Evolutionary conservation across 1,140 invertebrate species (phyloP).

Genomic region (Cepaea nemoralis): DNA sequence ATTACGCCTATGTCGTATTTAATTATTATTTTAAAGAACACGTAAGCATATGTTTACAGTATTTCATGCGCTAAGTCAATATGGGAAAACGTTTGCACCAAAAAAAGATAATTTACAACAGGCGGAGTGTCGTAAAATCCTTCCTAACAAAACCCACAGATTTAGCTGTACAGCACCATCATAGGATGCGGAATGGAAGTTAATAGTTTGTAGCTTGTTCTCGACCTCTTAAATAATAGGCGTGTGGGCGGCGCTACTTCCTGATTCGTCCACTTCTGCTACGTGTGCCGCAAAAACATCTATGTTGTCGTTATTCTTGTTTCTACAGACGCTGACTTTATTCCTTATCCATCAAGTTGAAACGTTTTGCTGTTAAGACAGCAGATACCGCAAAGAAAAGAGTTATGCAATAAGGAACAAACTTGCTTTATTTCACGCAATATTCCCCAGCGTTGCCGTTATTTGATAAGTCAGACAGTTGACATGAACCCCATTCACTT

Average conservation of each 20-base stretch:
- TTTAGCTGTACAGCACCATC: too few species aligned
- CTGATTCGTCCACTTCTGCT: background rate
- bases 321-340: background rate
- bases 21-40: too few species aligned
- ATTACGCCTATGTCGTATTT: too few species aligned
- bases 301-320: background rate
- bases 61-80: too few species aligned
- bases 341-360: background rate
- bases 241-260: background rate
- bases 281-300: background rate
- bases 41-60: too few species aligned
- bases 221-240: background rate
- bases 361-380: background rate
- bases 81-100: too few species aligned
- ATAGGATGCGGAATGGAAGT: too few species aligned
- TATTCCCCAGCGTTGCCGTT: background rate
- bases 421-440: background rate
- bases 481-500: background rate
- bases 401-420: background rate
- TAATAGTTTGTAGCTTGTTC: background rate
- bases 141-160: too few species aligned
- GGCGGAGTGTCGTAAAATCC: too few species aligned
- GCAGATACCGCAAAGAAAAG: background rate
- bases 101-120: too few species aligned
- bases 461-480: conserved; percentile 1